Evolutionary conservation across 2,113 vertebrate species (phyloP).

Genomic region (Monarcha castaneiventris): DNA sequence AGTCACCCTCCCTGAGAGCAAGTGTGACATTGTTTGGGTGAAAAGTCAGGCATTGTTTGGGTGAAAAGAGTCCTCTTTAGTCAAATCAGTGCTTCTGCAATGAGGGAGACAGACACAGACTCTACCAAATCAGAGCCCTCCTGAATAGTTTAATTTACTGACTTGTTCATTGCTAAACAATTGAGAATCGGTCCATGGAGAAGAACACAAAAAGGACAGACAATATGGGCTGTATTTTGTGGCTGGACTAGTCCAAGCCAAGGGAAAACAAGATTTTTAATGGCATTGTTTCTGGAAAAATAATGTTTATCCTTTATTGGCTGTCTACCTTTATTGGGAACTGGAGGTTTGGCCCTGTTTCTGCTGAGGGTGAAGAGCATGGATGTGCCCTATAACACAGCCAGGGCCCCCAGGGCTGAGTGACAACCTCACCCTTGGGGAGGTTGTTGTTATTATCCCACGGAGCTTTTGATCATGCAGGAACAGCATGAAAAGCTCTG

Average conservation of each 20-base stretch:
- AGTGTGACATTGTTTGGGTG: constrained; percentile 26
- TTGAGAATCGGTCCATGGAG: background rate
- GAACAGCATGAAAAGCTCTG: background rate
- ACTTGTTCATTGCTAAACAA: background rate
- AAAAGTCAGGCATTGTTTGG: background rate
- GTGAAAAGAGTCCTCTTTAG: background rate
- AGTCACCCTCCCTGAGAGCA: background rate
- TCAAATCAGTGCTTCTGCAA: background rate
- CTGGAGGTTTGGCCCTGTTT: background rate
- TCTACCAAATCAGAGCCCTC: background rate
- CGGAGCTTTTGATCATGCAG: background rate
- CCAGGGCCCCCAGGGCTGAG: background rate
- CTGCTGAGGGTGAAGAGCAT: background rate
- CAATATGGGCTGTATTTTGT: background rate
- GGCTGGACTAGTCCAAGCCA: background rate
- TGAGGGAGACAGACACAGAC: background rate
- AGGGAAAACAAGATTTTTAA: background rate
- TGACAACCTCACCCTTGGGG: background rate
- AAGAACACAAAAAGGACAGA: background rate
- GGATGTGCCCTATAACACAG: background rate
- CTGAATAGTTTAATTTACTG: constrained; percentile 40
- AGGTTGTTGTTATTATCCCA: background rate
- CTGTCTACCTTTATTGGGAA: background rate
- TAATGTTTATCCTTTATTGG: too few species aligned
- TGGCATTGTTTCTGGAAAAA: background rate